Conservation (phyloP, 2,888 invertebrate genomes). For the Thalpophila matura region DNA sequence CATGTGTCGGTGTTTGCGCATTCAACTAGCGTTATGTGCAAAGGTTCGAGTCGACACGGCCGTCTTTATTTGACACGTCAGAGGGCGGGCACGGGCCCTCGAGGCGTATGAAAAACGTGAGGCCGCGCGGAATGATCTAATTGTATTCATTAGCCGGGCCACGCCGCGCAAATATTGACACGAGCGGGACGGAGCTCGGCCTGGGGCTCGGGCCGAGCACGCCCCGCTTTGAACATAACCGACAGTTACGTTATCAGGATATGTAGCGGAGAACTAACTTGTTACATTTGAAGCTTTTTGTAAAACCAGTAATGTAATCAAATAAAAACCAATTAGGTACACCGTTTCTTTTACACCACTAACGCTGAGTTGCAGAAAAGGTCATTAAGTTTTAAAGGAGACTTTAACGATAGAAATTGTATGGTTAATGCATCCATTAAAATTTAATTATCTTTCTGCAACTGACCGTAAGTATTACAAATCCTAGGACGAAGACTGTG, state of each 20-base stretch:
- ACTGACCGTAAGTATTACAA: no score
- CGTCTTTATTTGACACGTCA: slow-evolving; percentile 84
- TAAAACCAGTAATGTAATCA: no score
- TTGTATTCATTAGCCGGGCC: slow-evolving; percentile 90
- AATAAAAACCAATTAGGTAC: no score
- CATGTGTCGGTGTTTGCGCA: slow-evolving; percentile 72
- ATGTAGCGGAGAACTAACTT: slow-evolving; percentile 29
- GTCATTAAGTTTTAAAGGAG: no score
- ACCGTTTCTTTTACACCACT: neutral
- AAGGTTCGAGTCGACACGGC: slow-evolving; percentile 70
- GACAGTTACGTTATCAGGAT: slow-evolving; percentile 51
- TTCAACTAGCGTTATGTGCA: slow-evolving; percentile 77
- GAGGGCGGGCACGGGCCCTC: slow-evolving; percentile 76
- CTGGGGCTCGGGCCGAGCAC: slow-evolving; percentile 36
- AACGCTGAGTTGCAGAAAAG: no score
- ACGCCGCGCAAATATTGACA: slow-evolving; percentile 89
- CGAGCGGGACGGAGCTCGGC: slow-evolving; percentile 74
- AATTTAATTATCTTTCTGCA: no score
- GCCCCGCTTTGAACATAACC: slow-evolving; percentile 64
- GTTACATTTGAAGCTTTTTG: neutral
- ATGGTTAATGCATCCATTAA: no score
- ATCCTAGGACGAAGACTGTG: no score
- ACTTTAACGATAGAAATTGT: no score
- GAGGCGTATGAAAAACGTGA: slow-evolving; percentile 88
- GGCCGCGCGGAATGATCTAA: slow-evolving; percentile 91